Base-by-base conservation (phyloP, 1,140 invertebrate genomes). In the Ptiloglossa arizonensis region DNA sequence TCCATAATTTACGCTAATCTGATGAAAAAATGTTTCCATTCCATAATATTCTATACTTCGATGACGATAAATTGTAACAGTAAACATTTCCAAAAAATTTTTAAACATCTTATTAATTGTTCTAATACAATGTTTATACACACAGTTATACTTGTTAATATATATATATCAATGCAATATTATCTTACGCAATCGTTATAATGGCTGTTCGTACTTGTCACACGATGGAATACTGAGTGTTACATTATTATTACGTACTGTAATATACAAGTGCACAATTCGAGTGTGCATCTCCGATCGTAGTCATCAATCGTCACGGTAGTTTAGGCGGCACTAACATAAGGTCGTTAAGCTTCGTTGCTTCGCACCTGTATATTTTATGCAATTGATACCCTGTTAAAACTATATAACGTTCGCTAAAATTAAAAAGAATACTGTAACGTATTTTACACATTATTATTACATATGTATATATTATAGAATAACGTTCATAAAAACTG, bases 321-420 rank as follows among this genome's bases (percentile, higher is more conserved):
- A 71, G 57, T 44, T 71, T 68, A 70, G 56, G 44, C 63, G 57
- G 35, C 75, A 71, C 46, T 71, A 68, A 77, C 75, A 71, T 63
- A 71, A 63, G 57, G 57, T 77, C 68, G 75, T 71, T 46, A 70
- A 27, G 75, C 75, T 63, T 44, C 75, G 75, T 63, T 70, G 75
- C 35, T 44, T 46, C 46, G 6, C 6, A 52, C 48, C 17, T 70
- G 57, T 52, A 32, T 24, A 50, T 67, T 38, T 41, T 29, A 60
- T 68, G 32, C 29, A 6, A 60, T 59, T 48, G n/a, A 6, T 41
- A 38, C 54, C 13, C 29, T 41, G 38, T 22, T 50, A 57, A 69
- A 68, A 48, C 38, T n/a, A 13, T 5, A 41, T 8, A 62, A 74
- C 17, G 17, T 32, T 46, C 11, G 2, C 5, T 29, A 15, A 32